Conservation (phyloP, 2,113 vertebrate genomes). For the Trichomycterus rosablanca region DNA sequence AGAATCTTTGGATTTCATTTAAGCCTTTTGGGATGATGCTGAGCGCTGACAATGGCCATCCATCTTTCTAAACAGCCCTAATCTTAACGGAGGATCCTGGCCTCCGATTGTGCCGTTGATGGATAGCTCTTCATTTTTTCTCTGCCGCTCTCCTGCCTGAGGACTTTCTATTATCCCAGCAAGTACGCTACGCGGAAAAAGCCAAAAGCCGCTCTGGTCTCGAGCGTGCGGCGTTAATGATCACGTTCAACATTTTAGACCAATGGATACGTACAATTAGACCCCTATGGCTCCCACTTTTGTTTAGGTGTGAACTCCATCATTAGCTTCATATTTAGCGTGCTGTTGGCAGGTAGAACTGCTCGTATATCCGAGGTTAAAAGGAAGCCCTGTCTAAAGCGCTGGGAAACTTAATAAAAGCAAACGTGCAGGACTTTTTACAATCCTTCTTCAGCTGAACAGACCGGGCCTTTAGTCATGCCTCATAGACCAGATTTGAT, state of each 20-base stretch:
- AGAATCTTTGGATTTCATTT: conserved; percentile 70
- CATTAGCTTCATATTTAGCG: conserved; percentile 6
- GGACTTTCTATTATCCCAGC: conserved; percentile 49
- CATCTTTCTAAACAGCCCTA: conserved; percentile 77
- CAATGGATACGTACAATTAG: conserved; percentile 7
- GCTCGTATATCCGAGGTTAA: not conserved
- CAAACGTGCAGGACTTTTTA: conserved; percentile 17
- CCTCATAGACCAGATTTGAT: conserved; percentile 45
- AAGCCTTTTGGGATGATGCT: conserved; percentile 68
- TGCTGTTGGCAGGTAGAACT: not conserved
- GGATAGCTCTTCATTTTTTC: conserved; percentile 63
- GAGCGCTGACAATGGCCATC: conserved; percentile 68
- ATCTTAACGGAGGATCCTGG: conserved; percentile 77
- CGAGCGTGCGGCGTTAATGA: conserved; percentile 18
- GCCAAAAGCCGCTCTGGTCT: conserved; percentile 21
- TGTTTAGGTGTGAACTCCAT: not conserved
- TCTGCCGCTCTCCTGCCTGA: conserved; percentile 42
- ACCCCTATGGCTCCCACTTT: not conserved
- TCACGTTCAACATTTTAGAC: not conserved
- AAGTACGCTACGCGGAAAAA: conserved; percentile 38
- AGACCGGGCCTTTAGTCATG: conserved; percentile 38
- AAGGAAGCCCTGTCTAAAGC: not conserved
- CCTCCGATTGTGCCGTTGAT: conserved; percentile 67
- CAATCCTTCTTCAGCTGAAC: not conserved
- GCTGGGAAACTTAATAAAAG: conserved; percentile 27